phyloP scores from a whole-genome alignment of 1,140 invertebrate genomes.

The Ips nitidus region DNA sequence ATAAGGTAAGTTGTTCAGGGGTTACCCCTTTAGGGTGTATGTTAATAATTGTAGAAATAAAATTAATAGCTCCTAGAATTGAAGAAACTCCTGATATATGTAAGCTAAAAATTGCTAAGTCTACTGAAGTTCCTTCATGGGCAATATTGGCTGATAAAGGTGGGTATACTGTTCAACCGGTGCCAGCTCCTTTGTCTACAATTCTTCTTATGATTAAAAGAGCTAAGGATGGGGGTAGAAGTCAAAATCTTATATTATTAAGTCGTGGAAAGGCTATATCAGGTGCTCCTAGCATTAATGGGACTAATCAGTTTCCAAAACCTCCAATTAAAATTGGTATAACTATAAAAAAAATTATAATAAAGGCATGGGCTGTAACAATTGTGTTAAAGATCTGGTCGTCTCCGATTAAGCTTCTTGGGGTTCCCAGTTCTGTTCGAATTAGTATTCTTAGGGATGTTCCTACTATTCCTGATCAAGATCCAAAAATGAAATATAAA shows the following conservation, averaged over 20 bases:
- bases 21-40: constrained; percentile 42
- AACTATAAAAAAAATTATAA: constrained; percentile 81
- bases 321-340: constrained; percentile 78
- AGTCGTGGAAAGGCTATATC: constrained; percentile 77
- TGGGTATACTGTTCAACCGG: constrained; percentile 70
- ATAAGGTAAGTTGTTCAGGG: constrained; percentile 61
- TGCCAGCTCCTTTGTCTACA: constrained; percentile 64
- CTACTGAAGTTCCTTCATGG: constrained; percentile 62
- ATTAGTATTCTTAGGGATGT: constrained; percentile 65
- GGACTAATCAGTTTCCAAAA: constrained; percentile 77
- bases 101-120: constrained; percentile 68
- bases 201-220: constrained; percentile 61
- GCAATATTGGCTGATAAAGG: constrained; percentile 60
- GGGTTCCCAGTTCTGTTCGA: constrained; percentile 65
- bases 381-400: constrained; percentile 73
- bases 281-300: constrained; percentile 68
- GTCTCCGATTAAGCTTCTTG: constrained; percentile 63
- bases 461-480: constrained; percentile 67
- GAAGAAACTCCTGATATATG: constrained; percentile 67
- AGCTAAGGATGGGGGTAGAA: constrained; percentile 59
- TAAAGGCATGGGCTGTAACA: constrained; percentile 71
- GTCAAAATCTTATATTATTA: constrained; percentile 80
- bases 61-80: constrained; percentile 68
- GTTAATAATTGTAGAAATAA: constrained; percentile 59
- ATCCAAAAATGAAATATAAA: constrained; percentile 72